Evolutionary conservation across 2,797 vertebrate genomes (phyloP).

Genomic region (Pseudochirops cupreus): DNA sequence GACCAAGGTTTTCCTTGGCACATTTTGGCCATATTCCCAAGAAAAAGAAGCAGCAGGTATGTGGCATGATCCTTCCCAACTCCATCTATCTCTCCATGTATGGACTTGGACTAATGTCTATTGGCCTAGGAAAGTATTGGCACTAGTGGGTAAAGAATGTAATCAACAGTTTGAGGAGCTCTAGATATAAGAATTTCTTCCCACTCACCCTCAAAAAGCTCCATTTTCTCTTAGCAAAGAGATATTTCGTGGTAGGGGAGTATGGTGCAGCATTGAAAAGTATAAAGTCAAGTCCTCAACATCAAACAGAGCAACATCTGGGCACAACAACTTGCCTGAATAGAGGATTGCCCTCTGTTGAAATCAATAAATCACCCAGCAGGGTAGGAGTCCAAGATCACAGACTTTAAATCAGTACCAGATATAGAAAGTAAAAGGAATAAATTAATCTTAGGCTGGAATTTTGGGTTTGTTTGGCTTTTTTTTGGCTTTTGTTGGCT

Average conservation of each 20-base stretch:
- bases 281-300: not conserved
- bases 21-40: slow-evolving; percentile 13
- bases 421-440: not conserved
- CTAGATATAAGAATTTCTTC: not conserved
- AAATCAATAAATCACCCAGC: not conserved
- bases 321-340: not conserved
- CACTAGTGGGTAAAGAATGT: not conserved
- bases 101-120: not conserved
- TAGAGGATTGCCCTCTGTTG: not conserved
- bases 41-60: not conserved
- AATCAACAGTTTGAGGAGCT: not conserved
- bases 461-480: not conserved
- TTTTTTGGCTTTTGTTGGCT: not conserved
- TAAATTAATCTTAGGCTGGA: not conserved
- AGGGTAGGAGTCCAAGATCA: not conserved
- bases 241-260: not conserved
- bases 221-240: not conserved
- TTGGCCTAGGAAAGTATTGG: slow-evolving; percentile 10
- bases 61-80: not conserved
- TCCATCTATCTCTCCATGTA: not conserved
- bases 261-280: not conserved
- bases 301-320: not conserved
- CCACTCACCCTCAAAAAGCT: not conserved
- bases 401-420: not conserved
- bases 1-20: not conserved